phyloP scores from a whole-genome alignment of 2,797 vertebrate genomes.

The Pantherophis vulpinus region DNA sequence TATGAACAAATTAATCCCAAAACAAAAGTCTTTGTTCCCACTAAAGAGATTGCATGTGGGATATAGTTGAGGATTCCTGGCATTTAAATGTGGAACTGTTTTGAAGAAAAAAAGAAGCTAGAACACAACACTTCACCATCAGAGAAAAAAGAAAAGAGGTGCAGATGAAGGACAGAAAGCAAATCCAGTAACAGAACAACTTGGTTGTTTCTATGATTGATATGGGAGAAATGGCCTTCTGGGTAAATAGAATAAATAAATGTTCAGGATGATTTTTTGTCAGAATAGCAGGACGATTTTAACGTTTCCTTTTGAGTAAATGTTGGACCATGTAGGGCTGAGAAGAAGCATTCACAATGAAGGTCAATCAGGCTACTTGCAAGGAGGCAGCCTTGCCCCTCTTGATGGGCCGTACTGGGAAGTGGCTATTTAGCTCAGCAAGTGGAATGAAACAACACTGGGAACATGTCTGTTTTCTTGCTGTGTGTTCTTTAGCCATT shows the following conservation, averaged over 20 bases:
- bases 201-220: slow-evolving; percentile 11
- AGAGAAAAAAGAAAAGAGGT: slow-evolving; percentile 16
- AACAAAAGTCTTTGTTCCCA: slow-evolving; percentile 13
- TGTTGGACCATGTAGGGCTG: slow-evolving; percentile 27
- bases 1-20: neutral
- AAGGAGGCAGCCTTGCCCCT: neutral
- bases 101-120: slow-evolving; percentile 26
- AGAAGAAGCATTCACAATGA: neutral
- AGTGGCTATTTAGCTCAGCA: neutral
- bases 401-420: neutral
- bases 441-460: neutral
- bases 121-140: neutral
- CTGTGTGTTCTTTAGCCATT: neutral
- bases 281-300: slow-evolving; percentile 49
- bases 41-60: neutral
- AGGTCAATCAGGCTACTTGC: neutral
- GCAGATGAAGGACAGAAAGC: slow-evolving; percentile 6
- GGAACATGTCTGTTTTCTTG: neutral
- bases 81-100: slow-evolving; percentile 23
- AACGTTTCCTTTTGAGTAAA: slow-evolving; percentile 54
- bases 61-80: neutral
- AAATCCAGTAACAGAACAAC: slow-evolving; percentile 18
- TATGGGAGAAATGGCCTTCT: slow-evolving; percentile 12
- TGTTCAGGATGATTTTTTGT: slow-evolving; percentile 37
- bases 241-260: slow-evolving; percentile 16